These are phyloP conservation scores for Dynastes grantii DNA, from an alignment of 2,888 invertebrate genomes.

Conservation along the genomic window DNA sequence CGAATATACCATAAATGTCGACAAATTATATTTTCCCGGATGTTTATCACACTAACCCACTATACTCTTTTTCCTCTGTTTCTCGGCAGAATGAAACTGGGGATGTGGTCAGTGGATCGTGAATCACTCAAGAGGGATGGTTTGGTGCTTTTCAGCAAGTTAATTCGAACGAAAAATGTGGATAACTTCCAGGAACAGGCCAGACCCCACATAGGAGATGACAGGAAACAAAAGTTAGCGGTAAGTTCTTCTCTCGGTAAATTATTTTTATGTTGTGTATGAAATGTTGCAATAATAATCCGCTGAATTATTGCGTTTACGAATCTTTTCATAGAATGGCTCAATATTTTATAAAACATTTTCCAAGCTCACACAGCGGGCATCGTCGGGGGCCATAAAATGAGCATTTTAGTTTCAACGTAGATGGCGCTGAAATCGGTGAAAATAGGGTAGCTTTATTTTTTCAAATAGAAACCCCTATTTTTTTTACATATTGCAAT, in stretches of 20 bases:
- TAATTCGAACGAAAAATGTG: constrained; percentile 90
- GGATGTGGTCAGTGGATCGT: constrained; percentile 74
- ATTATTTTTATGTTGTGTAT: too few species aligned
- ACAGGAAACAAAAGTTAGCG: constrained; percentile 82
- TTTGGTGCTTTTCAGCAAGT: constrained; percentile 85
- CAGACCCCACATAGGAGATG: constrained; percentile 72
- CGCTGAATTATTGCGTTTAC: too few species aligned
- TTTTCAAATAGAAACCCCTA: too few species aligned
- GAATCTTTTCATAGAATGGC: too few species aligned
- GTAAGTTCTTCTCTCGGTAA: constrained; percentile 71
- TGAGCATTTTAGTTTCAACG: too few species aligned
- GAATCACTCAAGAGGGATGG: constrained; percentile 76
- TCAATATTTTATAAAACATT: too few species aligned
- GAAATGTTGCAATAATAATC: too few species aligned
- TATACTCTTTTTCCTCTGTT: background rate
- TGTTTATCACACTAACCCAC: constrained; percentile 1
- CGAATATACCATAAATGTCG: background rate
- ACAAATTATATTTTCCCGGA: constrained; percentile 21
- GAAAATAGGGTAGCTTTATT: too few species aligned
- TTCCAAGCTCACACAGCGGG: too few species aligned
- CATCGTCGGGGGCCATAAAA: too few species aligned
- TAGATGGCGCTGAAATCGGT: too few species aligned
- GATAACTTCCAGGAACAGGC: constrained; percentile 76
- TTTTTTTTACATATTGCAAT: too few species aligned
- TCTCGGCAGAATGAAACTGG: constrained; percentile 72